Conservation (phyloP, 2,888 invertebrate species). For the Nasonia oneida region DNA sequence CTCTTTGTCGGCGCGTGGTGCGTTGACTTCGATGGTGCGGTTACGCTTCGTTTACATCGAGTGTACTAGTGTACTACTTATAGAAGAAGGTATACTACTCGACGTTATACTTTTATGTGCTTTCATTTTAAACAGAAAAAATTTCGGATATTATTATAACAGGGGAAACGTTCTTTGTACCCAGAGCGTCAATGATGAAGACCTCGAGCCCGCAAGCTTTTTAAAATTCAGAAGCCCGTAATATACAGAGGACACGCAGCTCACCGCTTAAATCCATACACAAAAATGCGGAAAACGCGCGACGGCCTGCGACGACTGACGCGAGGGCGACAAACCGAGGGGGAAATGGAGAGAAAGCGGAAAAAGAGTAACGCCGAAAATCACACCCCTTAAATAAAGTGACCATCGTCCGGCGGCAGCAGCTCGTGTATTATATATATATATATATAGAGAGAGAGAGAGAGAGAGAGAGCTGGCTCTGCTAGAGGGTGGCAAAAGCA, state of each 20-base stretch:
- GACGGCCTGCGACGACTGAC: not conserved
- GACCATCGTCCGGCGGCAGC: conserved; percentile 57
- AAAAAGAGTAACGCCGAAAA: conserved; percentile 66
- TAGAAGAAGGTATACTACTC: not conserved
- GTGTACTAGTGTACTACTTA: not conserved
- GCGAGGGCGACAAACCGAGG: conserved; percentile 43
- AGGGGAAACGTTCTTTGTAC: not conserved
- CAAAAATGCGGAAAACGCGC: conserved; percentile 40
- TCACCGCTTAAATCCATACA: not conserved
- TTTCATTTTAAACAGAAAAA: too few species aligned
- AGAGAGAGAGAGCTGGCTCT: not conserved
- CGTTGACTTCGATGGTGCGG: not conserved
- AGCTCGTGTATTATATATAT: conserved; percentile 18
- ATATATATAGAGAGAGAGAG: too few species aligned
- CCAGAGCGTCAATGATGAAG: not conserved
- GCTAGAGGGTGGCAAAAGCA: conserved; percentile 57
- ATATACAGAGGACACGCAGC: not conserved
- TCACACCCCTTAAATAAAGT: conserved; percentile 70
- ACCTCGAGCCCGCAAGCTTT: conserved; percentile 23
- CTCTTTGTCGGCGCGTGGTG: not conserved
- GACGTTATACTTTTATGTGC: too few species aligned
- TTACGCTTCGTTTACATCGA: conserved; percentile 5
- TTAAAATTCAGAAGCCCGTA: conserved; percentile 41
- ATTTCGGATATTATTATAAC: not conserved
- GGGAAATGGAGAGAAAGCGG: conserved; percentile 57